A percentile compares a stretch with the other conserved stretches of the same genome.
Conservation (phyloP, 2,113 vertebrate species). For the Notarius quadriscutis region DNA sequence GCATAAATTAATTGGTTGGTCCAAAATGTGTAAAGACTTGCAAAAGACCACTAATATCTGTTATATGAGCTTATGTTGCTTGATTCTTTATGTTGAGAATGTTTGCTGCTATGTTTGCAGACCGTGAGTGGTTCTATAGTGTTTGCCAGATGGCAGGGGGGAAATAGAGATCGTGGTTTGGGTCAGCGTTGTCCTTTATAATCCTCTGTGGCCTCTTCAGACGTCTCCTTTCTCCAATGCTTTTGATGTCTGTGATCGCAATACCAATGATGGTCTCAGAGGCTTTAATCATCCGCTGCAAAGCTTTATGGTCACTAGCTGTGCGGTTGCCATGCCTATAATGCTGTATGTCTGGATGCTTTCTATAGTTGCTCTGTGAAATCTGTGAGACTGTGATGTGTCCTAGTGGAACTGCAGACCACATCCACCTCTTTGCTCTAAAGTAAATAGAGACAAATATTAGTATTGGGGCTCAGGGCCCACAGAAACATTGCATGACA, state of each 20-base stretch:
- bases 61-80: background rate
- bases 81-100: background rate
- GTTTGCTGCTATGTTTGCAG: background rate
- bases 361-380: background rate
- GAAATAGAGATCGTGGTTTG: background rate
- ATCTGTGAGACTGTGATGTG: background rate
- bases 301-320: background rate
- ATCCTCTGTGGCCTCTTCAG: constrained; percentile 10
- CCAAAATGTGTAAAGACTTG: background rate
- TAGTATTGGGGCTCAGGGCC: background rate
- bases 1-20: background rate
- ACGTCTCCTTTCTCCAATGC: background rate
- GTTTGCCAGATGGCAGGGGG: background rate
- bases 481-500: background rate
- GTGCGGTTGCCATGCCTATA: background rate
- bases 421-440: background rate
- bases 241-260: constrained; percentile 9
- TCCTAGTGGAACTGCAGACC: background rate
- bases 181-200: constrained; percentile 7
- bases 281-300: background rate
- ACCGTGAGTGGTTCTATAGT: background rate
- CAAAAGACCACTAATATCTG: background rate
- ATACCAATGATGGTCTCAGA: background rate
- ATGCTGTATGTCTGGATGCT: background rate
- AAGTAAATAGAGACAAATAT: background rate